Conservation (phyloP, 92 coral and sea anemone genomes). For the Nematostella vectensis region DNA sequence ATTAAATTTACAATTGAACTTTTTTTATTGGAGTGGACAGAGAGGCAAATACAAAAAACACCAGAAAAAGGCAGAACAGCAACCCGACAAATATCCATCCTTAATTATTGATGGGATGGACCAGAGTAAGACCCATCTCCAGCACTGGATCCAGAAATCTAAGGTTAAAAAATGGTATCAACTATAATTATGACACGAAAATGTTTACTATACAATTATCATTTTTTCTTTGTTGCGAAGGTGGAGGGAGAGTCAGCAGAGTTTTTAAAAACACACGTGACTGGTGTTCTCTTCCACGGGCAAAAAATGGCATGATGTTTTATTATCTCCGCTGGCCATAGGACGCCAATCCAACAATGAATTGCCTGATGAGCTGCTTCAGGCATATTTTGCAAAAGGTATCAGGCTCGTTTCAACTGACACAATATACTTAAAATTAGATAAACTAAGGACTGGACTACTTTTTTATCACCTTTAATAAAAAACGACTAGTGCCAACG, state of each 20-base stretch:
- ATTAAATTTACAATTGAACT: too few relatives aligned
- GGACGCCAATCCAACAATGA: constrained; percentile 48
- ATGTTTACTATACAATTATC: too few relatives aligned
- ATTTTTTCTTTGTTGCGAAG: constrained; percentile 3
- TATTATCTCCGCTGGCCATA: constrained; percentile 40
- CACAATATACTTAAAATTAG: too few relatives aligned
- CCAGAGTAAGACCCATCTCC: too few relatives aligned
- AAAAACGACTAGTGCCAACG: constrained; percentile 25
- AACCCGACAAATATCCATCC: too few relatives aligned
- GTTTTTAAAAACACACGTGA: constrained; percentile 41
- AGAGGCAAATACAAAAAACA: too few relatives aligned
- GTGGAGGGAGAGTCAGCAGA: constrained; percentile 24
- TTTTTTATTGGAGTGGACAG: too few relatives aligned
- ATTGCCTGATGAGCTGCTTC: constrained; percentile 17
- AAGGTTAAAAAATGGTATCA: too few relatives aligned
- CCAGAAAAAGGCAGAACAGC: too few relatives aligned
- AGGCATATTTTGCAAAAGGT: constrained; percentile 21
- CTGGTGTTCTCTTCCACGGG: constrained; percentile 42
- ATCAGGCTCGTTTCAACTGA: neutral
- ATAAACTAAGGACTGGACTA: neutral
- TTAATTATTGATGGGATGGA: too few relatives aligned
- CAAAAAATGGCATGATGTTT: constrained; percentile 38
- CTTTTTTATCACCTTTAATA: constrained; percentile 1
- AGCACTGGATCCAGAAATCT: too few relatives aligned
- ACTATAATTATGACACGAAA: too few relatives aligned